Evolutionary conservation across 2,113 vertebrate species (phyloP).

Genomic region (Onychostoma macrolepis): DNA sequence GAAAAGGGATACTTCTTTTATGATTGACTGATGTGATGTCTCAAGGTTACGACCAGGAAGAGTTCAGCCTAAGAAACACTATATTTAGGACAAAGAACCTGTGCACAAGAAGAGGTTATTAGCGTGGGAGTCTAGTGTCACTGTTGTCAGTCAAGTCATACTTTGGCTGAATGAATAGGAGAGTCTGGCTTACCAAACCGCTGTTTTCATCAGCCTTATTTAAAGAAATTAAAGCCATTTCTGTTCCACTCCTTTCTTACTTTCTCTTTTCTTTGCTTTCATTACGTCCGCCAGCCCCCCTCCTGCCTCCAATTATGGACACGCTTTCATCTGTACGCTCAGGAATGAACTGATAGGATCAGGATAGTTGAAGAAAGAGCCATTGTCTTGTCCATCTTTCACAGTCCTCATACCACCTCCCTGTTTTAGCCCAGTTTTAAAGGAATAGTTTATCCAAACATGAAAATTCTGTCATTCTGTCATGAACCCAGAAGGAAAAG

Average conservation of each 20-base stretch:
- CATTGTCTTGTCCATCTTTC: conserved; percentile 66
- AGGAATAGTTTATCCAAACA: not conserved
- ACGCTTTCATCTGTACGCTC: conserved; percentile 77
- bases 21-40: conserved; percentile 9
- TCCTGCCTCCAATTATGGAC: conserved; percentile 74
- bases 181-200: conserved; percentile 37
- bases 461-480: conserved; percentile 3
- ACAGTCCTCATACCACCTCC: conserved; percentile 49
- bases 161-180: conserved; percentile 47
- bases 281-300: conserved; percentile 70
- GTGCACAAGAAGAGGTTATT: conserved; percentile 72
- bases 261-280: conserved; percentile 65
- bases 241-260: conserved; percentile 66
- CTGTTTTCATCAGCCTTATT: conserved; percentile 75
- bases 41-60: conserved; percentile 17
- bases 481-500: not conserved
- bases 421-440: conserved; percentile 31
- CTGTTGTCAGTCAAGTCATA: conserved; percentile 72
- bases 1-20: not conserved
- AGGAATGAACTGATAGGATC: conserved; percentile 80
- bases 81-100: conserved; percentile 56
- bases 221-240: conserved; percentile 75
- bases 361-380: conserved; percentile 77
- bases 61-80: conserved; percentile 56
- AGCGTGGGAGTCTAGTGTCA: conserved; percentile 69